Base-by-base conservation (phyloP, 1,140 invertebrate species). In the Zaprionus lachaisei region DNA sequence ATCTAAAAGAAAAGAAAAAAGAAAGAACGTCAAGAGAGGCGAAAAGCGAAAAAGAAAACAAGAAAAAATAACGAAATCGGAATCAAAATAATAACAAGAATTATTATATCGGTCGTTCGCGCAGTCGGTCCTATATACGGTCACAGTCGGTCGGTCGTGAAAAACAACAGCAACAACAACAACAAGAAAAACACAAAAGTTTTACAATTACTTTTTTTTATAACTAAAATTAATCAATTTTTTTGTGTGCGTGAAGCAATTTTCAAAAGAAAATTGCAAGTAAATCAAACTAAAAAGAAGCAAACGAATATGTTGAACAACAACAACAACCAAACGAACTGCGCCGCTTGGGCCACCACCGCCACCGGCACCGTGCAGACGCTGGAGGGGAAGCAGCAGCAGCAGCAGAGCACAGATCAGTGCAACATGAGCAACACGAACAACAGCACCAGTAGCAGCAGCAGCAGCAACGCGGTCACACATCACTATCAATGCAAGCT, bases 351-450 rank as follows among this genome's bases (percentile, higher is more conserved):
- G 84, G 85, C 82, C 54, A 90, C 79, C 31, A 90, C 83, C 26
- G 89, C 80, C 61, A 81, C 82, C 24, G 80, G 81, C 47, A 91
- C 81, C 57, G 85, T 85, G 49, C 69, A 69, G 60, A 73, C 75
- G 31, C 68, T 77, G 83, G 71, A 74, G 61, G 76, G 31, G 37
- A 54, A 47, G 41, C 66, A 76, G 55, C 26, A 37, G 51, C 72
- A 62, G 31, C 49, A 69, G 54, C 61, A 72, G 49, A 34, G 31
- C 31, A 34, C 31, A 34, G 22, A 12, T 2, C 54, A 24, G 20
- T 22, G 55, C 7, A n/a, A 49, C 44, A 49, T 4, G 17, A 62
- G 31, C 47, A 68, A 57, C 55, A 77, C 38, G 26, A 15, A 34
- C 61, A 38, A 7, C 26, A 51, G 15, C 55, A 28, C n/a, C 38